Evolutionary conservation across 2,888 invertebrate species (phyloP), one percentile per base, ranked within the genome.

Genomic region (Aproaerema taeniolella): DNA sequence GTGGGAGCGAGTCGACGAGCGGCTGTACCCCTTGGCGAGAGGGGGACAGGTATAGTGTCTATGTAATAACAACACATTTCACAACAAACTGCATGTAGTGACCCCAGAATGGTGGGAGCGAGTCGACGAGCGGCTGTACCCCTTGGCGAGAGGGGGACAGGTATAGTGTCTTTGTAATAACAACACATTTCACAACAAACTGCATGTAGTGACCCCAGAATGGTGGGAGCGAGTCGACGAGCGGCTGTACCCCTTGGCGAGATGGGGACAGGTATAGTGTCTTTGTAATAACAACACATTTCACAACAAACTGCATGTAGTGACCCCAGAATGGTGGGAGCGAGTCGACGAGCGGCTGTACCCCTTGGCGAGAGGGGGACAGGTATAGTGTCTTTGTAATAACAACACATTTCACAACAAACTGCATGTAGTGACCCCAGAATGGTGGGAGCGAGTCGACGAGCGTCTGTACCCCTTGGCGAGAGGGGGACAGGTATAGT

Each of bases 281-380:
- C n/a, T n/a, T n/a, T n/a, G n/a, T n/a, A n/a, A n/a, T n/a, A n/a
- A n/a, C n/a, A n/a, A n/a, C n/a, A n/a, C n/a, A n/a, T n/a, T n/a
- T n/a, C n/a, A n/a, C n/a, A 88, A 83, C 51, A 88, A 89, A 52
- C 73, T 93, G 30, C 89, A 90, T 65, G 91, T 95, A 32, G 97
- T 99, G 0, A 96, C 94, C 40, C 94, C 96, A 0, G 94, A 96
- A 44, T 99, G 99, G 99, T 98, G 98, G 97, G 95, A 96, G 64
- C 90, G 91, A 38, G 95, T 94, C 0, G 94, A 95, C 42, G 96
- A 97, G 69, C 83, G 89, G 42, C 79, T 96, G 0, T 96, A 92
- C 67, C 93, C 93, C 0, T 75, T 96, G 36, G 92, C 91, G 54
- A 59, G 80, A 36, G 70, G 66, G 0, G 73, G 81, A 53, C 86